Evolutionary conservation across 1,140 invertebrate genomes (phyloP).

Genomic region (Drosophila repletoides): DNA sequence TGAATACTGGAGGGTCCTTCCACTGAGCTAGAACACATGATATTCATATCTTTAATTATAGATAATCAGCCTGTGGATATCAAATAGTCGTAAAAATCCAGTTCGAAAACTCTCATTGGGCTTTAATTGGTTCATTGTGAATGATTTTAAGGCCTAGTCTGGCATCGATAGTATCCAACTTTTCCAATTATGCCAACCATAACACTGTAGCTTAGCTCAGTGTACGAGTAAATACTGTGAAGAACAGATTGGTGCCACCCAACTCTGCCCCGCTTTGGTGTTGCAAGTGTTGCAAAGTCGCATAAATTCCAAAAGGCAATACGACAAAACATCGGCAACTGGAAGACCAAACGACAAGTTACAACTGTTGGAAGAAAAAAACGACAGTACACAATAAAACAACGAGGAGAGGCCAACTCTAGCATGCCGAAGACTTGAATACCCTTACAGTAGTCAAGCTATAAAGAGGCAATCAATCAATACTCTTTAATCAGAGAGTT

Average conservation of each 20-base stretch:
- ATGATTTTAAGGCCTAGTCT: slow-evolving; percentile 3
- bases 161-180: slow-evolving; percentile 31
- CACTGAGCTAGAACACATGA: no score
- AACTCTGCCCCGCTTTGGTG: neutral
- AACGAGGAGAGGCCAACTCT: no score
- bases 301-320: slow-evolving; percentile 12
- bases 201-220: neutral
- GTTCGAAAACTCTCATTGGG: slow-evolving; percentile 6
- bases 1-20: no score
- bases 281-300: slow-evolving; percentile 5
- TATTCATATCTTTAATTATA: no score
- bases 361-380: neutral
- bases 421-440: no score
- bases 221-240: slow-evolving; percentile 2
- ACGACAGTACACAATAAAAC: no score
- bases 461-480: no score
- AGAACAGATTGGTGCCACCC: neutral
- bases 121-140: slow-evolving; percentile 36
- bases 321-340: neutral
- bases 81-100: neutral
- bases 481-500: no score
- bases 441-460: no score
- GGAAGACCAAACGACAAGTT: neutral
- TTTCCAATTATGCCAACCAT: slow-evolving; percentile 60
- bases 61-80: slow-evolving; percentile 7